Conservation (phyloP, 2,797 vertebrate species). For the Tadarida brasiliensis region DNA sequence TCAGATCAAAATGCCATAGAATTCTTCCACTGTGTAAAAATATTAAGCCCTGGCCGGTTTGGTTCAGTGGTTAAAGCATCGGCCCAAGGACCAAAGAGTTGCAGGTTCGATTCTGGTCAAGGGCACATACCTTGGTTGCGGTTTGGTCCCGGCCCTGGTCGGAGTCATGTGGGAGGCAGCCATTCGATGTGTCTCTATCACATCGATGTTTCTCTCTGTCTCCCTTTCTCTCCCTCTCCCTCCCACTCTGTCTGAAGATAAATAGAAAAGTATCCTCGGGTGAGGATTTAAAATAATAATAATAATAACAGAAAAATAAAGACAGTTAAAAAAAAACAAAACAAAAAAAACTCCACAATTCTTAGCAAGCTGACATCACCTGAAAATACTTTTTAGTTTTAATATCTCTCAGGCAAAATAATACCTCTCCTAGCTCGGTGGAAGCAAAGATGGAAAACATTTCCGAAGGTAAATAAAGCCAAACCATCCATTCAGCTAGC, state of each 20-base stretch:
- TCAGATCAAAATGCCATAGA: slow-evolving; percentile 24
- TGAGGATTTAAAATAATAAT: no score
- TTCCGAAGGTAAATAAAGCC: slow-evolving; percentile 1
- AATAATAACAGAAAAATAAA: slow-evolving; percentile 52
- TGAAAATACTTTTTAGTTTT: slow-evolving; percentile 12
- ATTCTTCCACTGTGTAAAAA: background rate
- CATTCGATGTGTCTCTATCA: no score
- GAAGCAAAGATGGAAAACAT: background rate
- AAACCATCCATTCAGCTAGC: background rate
- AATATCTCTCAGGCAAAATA: background rate
- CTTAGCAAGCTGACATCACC: background rate
- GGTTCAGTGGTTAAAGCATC: no score
- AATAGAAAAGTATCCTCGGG: no score
- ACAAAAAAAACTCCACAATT: background rate
- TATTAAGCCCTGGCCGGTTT: background rate
- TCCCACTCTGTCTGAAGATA: no score
- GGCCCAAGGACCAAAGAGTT: no score
- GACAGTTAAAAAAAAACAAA: background rate
- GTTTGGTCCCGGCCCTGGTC: no score
- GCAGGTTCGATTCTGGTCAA: no score
- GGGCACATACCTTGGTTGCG: no score
- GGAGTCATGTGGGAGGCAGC: no score
- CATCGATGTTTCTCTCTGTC: no score
- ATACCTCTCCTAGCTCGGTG: background rate
- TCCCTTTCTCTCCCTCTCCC: no score